Evolutionary conservation across 2,113 vertebrate genomes (phyloP).

Genomic region (Balaenoptera acutorostrata): DNA sequence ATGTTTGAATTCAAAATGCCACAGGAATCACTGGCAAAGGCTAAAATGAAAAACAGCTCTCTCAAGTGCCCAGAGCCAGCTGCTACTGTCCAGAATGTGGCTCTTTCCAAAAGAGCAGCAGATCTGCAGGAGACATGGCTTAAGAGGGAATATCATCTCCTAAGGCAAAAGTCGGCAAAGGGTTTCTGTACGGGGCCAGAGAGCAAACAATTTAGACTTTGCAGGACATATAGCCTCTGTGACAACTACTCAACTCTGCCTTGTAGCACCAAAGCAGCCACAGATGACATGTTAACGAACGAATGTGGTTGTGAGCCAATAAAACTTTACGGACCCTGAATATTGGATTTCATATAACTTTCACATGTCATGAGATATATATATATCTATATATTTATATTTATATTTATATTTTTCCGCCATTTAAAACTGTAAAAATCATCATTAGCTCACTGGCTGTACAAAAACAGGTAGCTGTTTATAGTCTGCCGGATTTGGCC

Average conservation of each 20-base stretch:
- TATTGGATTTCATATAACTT: neutral
- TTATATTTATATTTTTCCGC: neutral
- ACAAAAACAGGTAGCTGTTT: neutral
- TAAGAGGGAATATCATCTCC: neutral
- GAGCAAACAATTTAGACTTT: neutral
- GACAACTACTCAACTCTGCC: neutral
- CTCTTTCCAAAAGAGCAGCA: neutral
- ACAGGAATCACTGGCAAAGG: conserved; percentile 21
- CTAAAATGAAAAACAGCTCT: conserved; percentile 63
- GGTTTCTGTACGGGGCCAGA: neutral
- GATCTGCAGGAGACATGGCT: neutral
- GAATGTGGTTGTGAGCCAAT: neutral
- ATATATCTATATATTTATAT: neutral
- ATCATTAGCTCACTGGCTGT: neutral
- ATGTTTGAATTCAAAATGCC: conserved; percentile 16
- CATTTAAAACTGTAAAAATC: neutral
- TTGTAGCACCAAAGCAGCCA: neutral
- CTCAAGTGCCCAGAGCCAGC: conserved; percentile 23
- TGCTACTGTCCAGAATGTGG: conserved; percentile 16
- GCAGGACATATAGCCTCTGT: neutral
- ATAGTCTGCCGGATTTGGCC: neutral
- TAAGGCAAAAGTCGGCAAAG: neutral
- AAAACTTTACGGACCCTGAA: neutral
- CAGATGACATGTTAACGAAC: neutral
- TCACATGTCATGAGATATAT: neutral